Base-by-base conservation (phyloP, 2,888 invertebrate species). In the Drepanosiphum platanoidis region DNA sequence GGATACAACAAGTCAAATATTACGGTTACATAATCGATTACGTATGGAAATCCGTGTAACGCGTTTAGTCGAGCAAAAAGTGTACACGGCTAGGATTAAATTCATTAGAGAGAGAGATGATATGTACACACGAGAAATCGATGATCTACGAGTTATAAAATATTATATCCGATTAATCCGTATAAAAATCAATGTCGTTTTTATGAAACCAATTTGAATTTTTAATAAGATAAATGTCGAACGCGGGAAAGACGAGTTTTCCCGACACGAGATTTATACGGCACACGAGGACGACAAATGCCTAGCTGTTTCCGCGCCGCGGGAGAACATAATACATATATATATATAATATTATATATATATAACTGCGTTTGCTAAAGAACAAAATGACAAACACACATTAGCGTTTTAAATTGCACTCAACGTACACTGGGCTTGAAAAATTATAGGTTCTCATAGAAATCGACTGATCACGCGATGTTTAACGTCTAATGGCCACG, bases 401-500 rank as follows among this genome's bases (percentile, higher is more conserved):
- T 52, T 58, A 61, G 36, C 27, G 27, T 61, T 30, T 39, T 39
- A 18, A 77, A 39, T 77, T 39, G 32, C 18, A 30, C 30, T 64
- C 18, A 11, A 64, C 30, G 77, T 42, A 5, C 15, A 39, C 13
- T 78, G 61, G 30, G 64, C 39, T 58, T 22, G 18, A 78, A 64
- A 64, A 39, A 64, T 61, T 78, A 78, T 78, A 64, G 77, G 77
- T 78, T 64, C 18, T 77, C 27, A 7, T 36, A 9, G 18, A 61
- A 77, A 18, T 27, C n/a, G 42, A 7, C 30, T 8, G 66, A 79
- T 79, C 79, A 79, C 79, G 79, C 79, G 79, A 79, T 68, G 66
- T 68, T 66, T 66, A 78, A 68, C 32, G 46, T 79, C 32, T 66
- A 30, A 39, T 77, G 30, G 32, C 66, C 78, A 78, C 66, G 78